Evolutionary conservation across 1,140 invertebrate species (phyloP).

Genomic region (Neuroterus valhalla): DNA sequence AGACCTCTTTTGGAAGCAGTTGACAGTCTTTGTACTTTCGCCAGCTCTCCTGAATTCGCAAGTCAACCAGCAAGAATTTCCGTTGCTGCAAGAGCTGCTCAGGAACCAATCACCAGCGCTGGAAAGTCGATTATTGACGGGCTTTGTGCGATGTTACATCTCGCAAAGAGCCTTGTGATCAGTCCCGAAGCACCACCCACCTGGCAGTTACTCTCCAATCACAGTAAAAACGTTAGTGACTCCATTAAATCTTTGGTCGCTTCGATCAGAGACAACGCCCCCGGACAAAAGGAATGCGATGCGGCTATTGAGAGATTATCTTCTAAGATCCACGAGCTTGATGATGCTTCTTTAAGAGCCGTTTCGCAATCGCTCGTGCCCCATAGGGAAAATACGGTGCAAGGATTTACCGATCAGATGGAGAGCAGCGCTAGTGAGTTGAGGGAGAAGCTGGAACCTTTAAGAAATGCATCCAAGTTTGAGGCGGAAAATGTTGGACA

Average conservation of each 20-base stretch:
- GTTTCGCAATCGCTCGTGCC: constrained; percentile 88
- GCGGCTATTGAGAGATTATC: constrained; percentile 87
- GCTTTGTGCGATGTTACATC: constrained; percentile 91
- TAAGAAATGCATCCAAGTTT: constrained; percentile 88
- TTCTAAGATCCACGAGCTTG: constrained; percentile 86
- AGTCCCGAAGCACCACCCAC: constrained; percentile 93
- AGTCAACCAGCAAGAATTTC: constrained; percentile 94
- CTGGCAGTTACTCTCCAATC: constrained; percentile 94
- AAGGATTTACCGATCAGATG: constrained; percentile 88
- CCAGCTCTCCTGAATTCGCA: constrained; percentile 93
- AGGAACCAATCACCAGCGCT: constrained; percentile 92
- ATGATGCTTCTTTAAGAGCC: constrained; percentile 90
- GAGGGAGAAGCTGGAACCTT: constrained; percentile 86
- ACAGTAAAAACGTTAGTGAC: constrained; percentile 96
- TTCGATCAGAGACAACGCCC: constrained; percentile 95
- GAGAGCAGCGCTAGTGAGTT: constrained; percentile 85
- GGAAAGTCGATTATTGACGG: constrained; percentile 88
- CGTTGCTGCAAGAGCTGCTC: constrained; percentile 82
- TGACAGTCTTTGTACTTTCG: constrained; percentile 94
- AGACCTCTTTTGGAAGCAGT: constrained; percentile 92
- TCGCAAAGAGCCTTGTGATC: constrained; percentile 92
- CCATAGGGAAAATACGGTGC: constrained; percentile 84
- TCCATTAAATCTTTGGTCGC: constrained; percentile 95
- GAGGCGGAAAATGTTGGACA: constrained; percentile 97
- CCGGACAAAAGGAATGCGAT: constrained; percentile 96